phyloP scores from a whole-genome alignment of 2,888 invertebrate species.

The Tortrix viridana region DNA sequence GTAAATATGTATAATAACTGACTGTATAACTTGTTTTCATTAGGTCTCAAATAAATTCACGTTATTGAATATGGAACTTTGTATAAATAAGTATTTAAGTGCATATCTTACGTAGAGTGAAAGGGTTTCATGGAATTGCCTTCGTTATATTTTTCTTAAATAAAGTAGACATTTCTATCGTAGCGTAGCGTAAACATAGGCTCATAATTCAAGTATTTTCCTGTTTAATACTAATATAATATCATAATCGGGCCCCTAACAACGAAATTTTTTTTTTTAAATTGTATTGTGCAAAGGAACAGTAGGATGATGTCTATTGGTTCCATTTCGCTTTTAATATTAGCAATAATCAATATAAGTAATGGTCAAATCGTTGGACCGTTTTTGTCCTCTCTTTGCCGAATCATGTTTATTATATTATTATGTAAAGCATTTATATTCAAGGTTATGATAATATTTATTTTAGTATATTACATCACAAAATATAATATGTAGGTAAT shows the following conservation, averaged over 20 bases:
- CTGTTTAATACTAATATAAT: constrained; percentile 32
- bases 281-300: constrained; percentile 37
- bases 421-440: constrained; percentile 39
- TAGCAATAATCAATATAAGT: constrained; percentile 23
- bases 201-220: constrained; percentile 38
- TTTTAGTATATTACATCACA: constrained; percentile 35
- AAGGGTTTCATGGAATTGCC: constrained; percentile 61
- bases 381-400: constrained; percentile 59
- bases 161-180: constrained; percentile 41
- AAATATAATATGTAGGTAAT: constrained; percentile 28
- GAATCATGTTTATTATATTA: constrained; percentile 58
- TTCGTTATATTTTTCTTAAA: constrained; percentile 51
- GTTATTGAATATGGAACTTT: constrained; percentile 46
- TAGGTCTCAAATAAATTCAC: constrained; percentile 58
- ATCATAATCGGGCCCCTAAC: constrained; percentile 51
- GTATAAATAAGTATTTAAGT: constrained; percentile 52
- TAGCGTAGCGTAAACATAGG: constrained; percentile 43
- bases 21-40: constrained; percentile 72
- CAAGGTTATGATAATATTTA: constrained; percentile 29
- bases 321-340: constrained; percentile 36
- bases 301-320: constrained; percentile 25
- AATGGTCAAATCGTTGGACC: constrained; percentile 43
- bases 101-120: constrained; percentile 51
- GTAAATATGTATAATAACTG: constrained; percentile 54
- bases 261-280: constrained; percentile 54